These are phyloP conservation scores for Eupithecia subfuscata DNA, from an alignment of 2,888 invertebrate genomes.

Conservation along the genomic window DNA sequence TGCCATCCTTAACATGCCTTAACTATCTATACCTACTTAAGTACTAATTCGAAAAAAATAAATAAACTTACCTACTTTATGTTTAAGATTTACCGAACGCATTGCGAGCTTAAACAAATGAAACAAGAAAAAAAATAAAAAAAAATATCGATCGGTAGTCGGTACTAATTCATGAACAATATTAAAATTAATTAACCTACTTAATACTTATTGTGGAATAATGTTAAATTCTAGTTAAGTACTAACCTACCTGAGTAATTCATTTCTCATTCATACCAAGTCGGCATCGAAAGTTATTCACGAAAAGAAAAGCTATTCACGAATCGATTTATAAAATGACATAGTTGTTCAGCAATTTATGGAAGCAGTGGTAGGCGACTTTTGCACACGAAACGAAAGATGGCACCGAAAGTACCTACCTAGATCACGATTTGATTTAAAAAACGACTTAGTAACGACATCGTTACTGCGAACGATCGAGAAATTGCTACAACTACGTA, in stretches of 20 bases:
- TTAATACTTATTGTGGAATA: neutral
- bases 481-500: no score
- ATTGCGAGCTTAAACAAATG: neutral
- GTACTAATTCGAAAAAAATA: neutral
- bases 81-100: neutral
- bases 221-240: neutral
- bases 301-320: no score
- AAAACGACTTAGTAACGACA: no score
- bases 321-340: neutral
- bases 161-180: neutral
- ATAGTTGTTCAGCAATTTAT: neutral
- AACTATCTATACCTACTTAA: neutral
- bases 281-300: neutral
- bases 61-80: no score
- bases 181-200: neutral
- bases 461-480: no score
- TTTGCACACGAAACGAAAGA: neutral
- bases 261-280: neutral
- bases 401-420: no score
- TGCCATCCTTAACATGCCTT: neutral
- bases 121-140: neutral
- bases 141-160: neutral
- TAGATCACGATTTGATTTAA: no score
- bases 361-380: neutral
- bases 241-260: neutral